Evolutionary conservation across 2,888 invertebrate genomes (phyloP).

Genomic region (Melanargia galathea): DNA sequence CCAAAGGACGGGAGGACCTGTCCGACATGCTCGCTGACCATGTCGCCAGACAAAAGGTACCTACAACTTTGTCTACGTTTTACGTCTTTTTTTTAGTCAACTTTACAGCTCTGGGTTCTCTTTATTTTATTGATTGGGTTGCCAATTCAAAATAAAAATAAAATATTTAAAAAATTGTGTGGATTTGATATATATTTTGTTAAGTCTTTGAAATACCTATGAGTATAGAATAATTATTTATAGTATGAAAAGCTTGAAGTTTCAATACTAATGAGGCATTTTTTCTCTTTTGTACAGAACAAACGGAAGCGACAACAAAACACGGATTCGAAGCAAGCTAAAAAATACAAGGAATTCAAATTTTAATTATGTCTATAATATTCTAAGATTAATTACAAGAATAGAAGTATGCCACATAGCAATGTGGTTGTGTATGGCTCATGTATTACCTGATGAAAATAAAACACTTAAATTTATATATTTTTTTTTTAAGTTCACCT

Average conservation of each 20-base stretch:
- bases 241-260: too few species aligned
- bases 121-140: too few species aligned
- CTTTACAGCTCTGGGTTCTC: too few species aligned
- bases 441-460: neutral
- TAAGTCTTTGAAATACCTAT: too few species aligned
- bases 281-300: slow-evolving; percentile 85
- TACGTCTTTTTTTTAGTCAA: too few species aligned
- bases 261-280: too few species aligned
- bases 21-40: slow-evolving; percentile 99
- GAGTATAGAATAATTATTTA: too few species aligned
- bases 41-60: slow-evolving; percentile 96
- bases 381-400: neutral
- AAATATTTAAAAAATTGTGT: too few species aligned
- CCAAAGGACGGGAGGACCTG: slow-evolving; percentile 95
- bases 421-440: neutral
- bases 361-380: slow-evolving; percentile 82
- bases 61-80: too few species aligned
- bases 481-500: too few species aligned
- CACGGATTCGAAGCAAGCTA: slow-evolving; percentile 94
- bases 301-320: slow-evolving; percentile 96
- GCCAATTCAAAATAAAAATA: too few species aligned
- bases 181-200: too few species aligned
- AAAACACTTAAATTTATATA: neutral
- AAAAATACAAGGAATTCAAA: slow-evolving; percentile 99
- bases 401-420: neutral